Evolutionary conservation across 2,797 vertebrate genomes (phyloP).

Genomic region (Echeneis naucrates): DNA sequence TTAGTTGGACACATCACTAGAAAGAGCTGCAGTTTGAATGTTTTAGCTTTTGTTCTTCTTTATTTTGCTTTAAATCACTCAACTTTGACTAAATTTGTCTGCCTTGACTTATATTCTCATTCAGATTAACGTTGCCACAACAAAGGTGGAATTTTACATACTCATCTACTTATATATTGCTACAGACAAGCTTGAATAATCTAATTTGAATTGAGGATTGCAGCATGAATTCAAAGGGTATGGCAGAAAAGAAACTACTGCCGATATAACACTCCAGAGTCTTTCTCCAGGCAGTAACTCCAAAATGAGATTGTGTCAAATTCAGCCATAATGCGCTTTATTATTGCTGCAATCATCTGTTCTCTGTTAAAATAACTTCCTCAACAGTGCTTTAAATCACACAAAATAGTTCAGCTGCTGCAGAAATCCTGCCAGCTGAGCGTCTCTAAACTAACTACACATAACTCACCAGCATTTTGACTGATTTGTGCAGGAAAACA

Average conservation of each 20-base stretch:
- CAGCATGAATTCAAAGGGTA: not conserved
- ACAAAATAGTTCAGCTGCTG: not conserved
- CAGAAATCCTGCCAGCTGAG: not conserved
- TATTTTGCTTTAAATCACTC: not conserved
- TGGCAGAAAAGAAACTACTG: not conserved
- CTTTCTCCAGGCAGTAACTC: not conserved
- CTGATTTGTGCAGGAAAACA: rapidly evolving
- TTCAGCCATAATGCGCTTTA: not conserved
- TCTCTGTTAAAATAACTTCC: not conserved
- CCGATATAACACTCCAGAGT: not conserved
- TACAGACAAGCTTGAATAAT: not conserved
- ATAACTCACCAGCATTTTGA: not conserved
- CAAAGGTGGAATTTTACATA: not conserved
- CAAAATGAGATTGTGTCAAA: not conserved
- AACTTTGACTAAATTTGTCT: not conserved
- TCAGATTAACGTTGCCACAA: not conserved
- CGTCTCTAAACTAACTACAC: not conserved
- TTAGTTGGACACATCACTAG: not conserved
- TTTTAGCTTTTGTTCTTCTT: not conserved
- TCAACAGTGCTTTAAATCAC: not conserved
- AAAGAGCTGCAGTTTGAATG: not conserved
- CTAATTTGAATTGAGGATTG: not conserved
- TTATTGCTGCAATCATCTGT: not conserved
- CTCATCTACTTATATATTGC: not conserved
- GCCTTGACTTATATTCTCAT: not conserved